Percentiles rank a stretch among this genome's conserved stretches.
Conservation (phyloP, 2,888 invertebrate genomes). For the Neoscelio sp. region DNA sequence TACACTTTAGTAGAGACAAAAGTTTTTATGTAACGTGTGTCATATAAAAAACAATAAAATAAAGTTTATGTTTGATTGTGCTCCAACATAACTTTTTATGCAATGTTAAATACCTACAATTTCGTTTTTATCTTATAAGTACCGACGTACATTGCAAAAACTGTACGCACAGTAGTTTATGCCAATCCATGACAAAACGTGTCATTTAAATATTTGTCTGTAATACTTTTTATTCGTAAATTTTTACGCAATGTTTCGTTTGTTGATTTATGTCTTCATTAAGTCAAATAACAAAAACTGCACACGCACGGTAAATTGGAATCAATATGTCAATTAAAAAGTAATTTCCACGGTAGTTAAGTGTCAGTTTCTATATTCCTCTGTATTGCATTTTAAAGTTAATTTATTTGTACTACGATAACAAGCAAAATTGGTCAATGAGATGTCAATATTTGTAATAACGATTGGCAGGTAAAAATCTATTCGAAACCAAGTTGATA, state of each 20-base stretch:
- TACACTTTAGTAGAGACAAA: background rate
- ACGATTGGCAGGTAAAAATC: slow-evolving; percentile 41
- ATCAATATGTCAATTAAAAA: slow-evolving; percentile 36
- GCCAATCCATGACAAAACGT: too few relatives aligned
- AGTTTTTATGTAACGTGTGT: background rate
- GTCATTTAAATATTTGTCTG: background rate
- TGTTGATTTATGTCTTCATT: background rate
- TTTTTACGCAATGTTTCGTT: background rate
- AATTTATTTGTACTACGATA: slow-evolving; percentile 50
- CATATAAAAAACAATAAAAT: slow-evolving; percentile 9
- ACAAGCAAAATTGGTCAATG: slow-evolving; percentile 40
- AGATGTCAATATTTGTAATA: slow-evolving; percentile 41
- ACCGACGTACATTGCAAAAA: background rate
- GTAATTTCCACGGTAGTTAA: background rate
- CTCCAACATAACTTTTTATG: slow-evolving; percentile 10
- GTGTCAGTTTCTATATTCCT: slow-evolving; percentile 32
- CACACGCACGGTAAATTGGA: background rate
- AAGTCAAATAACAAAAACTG: background rate
- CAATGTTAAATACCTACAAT: background rate
- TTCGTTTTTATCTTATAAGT: background rate
- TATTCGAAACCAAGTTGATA: slow-evolving; percentile 13
- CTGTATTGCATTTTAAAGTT: slow-evolving; percentile 12
- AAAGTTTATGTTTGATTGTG: slow-evolving; percentile 19
- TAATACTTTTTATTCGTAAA: background rate
- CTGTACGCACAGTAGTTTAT: too few relatives aligned